Base-by-base conservation (phyloP, 1,140 invertebrate species). In the Penaeus japonicus region DNA sequence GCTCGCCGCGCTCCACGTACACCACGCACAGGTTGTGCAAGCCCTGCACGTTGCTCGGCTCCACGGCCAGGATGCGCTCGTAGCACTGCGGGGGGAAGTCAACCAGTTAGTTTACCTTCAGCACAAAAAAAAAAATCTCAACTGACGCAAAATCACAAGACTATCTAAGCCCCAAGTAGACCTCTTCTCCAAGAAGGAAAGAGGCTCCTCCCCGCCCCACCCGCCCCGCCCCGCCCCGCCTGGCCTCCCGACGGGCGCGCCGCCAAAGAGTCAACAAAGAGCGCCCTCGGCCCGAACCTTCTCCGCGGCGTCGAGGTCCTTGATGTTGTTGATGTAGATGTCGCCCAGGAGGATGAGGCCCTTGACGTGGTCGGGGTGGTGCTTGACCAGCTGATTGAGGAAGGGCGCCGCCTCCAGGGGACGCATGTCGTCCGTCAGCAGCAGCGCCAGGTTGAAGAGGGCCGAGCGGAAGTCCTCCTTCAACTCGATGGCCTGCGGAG, bases 11-110 rank as follows among this genome's bases (percentile, higher is more conserved):
- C 92, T 99, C 98, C 20, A 99, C 97, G 91, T 97, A 96, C 0
- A 99, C 97, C 0, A 99, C 98, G 93, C 98, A 99, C 5, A 99
- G 93, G 92, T 99, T 99, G 93, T 99, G 98, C 53, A 98, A 93
- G 4, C 97, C 98, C 93, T 99, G 98, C 80, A 98, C 96, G 92
- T 99, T 98, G 83, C 95, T 95, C 0, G 98, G 96, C 89, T 99
- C 97, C 62, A 97, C 92, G 90, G 96, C 94, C 1, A 99, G 92
- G 90, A 99, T 98, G 89, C 95, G 94, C 75, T 95, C 94, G 93
- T 99, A 99, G 92, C 97, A 98, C 95, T 98, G 94, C 2, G 94
- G 93, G 15, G 91, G 65, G 89, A 70, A 54, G 57, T 62, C 65
- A 81, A 75, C 22, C 7, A 83, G 75, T 10, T 32, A 39, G n/a